Evolutionary conservation across 1,140 invertebrate genomes (phyloP), one percentile per base, ranked within the genome.

Genomic region (Branchinecta lynchi): DNA sequence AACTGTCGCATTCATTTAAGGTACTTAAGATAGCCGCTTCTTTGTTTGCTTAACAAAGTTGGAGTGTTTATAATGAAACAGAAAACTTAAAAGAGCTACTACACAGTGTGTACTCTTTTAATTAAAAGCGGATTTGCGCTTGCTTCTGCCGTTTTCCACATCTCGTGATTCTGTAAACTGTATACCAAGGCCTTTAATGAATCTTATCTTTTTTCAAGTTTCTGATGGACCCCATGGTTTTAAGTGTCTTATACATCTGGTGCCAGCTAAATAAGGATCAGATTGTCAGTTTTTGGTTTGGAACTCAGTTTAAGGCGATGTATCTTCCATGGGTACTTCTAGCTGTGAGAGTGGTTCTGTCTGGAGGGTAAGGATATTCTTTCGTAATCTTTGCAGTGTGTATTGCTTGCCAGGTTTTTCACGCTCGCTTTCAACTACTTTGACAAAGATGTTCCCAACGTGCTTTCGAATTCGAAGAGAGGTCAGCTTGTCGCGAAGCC

Each of bases 241-340:
- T 99, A 45, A 94, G 92, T 73, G 89, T 98, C 7, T 82, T 98
- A 12, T 98, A 99, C 76, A 83, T 99, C 2, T 98, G 96, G 96
- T 99, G 96, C 77, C 93, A 98, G 77, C 80, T 98, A 0, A 98
- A 99, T 79, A 93, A 93, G 78, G 95, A 99, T 77, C 84, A 85
- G 0, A 90, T 96, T 68, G 95, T 99, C 0, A 88, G 84, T 65
- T 99, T 99, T 77, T 99, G 96, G 96, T 99, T 99, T 80, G 97
- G 97, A 60, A 95, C 92, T 2, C 84, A 88, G 69, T 99, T 99
- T 78, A 98, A 98, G 81, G 95, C 96, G 7, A 92, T 97, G 85
- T 99, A 98, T 77, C 80, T 99, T 8, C 96, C 96, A 0, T 99
- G 96, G 96, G 92, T 99, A 9, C 81, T 99, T 15, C 86, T 97